phyloP scores from a whole-genome alignment of 2,797 vertebrate species.

The Meriones psammophilus region DNA sequence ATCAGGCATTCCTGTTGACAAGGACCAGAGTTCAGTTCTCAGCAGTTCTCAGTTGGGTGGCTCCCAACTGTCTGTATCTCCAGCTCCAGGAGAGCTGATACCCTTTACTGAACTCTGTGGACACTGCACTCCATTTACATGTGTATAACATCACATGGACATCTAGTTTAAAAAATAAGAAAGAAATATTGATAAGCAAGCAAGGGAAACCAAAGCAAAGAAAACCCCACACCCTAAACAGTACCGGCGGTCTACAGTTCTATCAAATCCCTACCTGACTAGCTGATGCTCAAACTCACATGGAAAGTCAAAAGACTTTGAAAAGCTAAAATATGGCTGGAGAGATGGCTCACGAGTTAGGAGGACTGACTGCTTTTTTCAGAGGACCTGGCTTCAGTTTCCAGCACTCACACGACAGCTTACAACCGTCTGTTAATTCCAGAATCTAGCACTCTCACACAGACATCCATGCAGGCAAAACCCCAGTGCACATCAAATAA shows the following conservation, averaged over 20 bases:
- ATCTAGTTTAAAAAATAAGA: background rate
- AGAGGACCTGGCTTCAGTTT: too few relatives aligned
- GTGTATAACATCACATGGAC: background rate
- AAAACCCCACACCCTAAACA: background rate
- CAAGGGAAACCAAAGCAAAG: background rate
- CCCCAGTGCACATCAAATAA: too few relatives aligned
- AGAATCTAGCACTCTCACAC: too few relatives aligned
- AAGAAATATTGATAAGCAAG: background rate
- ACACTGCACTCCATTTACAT: background rate
- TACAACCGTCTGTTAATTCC: too few relatives aligned
- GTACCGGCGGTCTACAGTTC: background rate
- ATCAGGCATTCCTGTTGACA: background rate
- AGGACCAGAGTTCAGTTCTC: background rate
- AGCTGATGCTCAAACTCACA: slow-evolving; percentile 13
- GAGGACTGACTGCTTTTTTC: too few relatives aligned
- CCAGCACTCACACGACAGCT: too few relatives aligned
- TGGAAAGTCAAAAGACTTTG: background rate
- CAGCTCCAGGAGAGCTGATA: background rate
- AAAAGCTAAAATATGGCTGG: background rate
- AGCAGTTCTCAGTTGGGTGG: background rate
- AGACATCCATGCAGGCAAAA: too few relatives aligned
- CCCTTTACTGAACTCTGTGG: background rate
- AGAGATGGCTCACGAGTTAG: too few relatives aligned
- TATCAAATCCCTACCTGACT: background rate
- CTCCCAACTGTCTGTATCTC: background rate